These are phyloP conservation scores for Sinocyclocheilus grahami DNA, from an alignment of 2,113 vertebrate species.

Conservation along the genomic window DNA sequence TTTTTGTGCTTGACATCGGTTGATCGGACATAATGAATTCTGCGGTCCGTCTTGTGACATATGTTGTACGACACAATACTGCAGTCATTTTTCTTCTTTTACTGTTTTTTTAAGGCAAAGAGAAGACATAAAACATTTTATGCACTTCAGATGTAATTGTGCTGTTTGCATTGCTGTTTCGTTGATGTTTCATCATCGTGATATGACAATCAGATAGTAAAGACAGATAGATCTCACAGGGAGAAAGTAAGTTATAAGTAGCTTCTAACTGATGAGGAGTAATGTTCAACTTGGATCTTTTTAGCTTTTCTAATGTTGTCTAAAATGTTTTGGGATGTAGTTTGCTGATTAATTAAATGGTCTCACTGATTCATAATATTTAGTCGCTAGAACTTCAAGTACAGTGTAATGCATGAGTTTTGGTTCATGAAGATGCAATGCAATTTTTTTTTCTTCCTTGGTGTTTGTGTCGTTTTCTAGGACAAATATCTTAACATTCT, in stretches of 20 bases:
- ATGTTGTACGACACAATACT: background rate
- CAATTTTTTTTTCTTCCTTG: too few relatives aligned
- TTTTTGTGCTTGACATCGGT: constrained; percentile 1
- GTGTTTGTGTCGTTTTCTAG: background rate
- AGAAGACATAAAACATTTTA: background rate
- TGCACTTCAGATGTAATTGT: background rate
- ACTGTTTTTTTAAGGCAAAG: background rate
- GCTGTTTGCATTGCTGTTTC: background rate
- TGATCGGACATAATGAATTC: constrained; percentile 18
- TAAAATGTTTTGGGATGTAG: background rate
- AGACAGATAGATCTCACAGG: background rate
- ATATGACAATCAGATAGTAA: background rate
- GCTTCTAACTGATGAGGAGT: background rate
- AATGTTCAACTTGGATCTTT: background rate
- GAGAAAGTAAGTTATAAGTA: background rate
- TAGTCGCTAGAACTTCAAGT: background rate
- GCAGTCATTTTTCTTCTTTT: background rate
- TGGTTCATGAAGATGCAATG: too few relatives aligned
- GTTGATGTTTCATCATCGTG: background rate
- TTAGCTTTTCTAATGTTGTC: background rate
- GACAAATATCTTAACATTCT: too few relatives aligned
- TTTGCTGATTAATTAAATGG: background rate
- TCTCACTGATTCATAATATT: background rate
- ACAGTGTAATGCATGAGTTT: background rate
- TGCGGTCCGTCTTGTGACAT: background rate